Evolutionary conservation across 2,888 invertebrate genomes (phyloP).

Genomic region (Pediacus dermestoides): DNA sequence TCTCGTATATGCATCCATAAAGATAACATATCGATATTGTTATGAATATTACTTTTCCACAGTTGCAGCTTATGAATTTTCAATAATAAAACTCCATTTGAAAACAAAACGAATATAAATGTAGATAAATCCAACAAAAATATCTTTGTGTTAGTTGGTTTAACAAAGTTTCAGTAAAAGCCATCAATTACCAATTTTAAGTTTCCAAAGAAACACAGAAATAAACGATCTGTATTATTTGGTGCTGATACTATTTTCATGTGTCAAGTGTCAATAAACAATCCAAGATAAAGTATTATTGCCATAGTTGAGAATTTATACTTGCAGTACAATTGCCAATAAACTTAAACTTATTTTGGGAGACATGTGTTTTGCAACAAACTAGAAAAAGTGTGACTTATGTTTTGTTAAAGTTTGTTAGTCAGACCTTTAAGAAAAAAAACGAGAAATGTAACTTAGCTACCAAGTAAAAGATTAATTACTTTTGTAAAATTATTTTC

Average conservation of each 20-base stretch:
- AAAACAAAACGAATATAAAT: constrained; percentile 12
- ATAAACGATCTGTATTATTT: constrained; percentile 24
- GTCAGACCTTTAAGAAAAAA: no score
- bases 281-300: constrained; percentile 24
- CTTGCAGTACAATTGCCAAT: constrained; percentile 16
- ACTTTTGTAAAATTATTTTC: no score
- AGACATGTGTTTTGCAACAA: constrained; percentile 1
- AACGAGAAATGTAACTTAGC: no score
- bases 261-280: constrained; percentile 30
- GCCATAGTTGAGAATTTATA: constrained; percentile 21
- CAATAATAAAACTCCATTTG: constrained; percentile 22
- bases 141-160: constrained; percentile 16
- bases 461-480: no score
- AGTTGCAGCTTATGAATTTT: constrained; percentile 39
- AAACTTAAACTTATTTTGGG: constrained; percentile 5
- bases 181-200: constrained; percentile 28
- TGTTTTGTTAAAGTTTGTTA: no score
- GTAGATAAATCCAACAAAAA: no score
- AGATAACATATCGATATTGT: constrained; percentile 44
- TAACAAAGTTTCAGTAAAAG: background rate
- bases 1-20: constrained; percentile 32
- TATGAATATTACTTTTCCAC: constrained; percentile 41
- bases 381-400: no score
- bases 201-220: constrained; percentile 17
- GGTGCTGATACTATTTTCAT: constrained; percentile 28